phyloP scores from a whole-genome alignment of 2,888 invertebrate genomes.

The Yponomeuta cagnagella region DNA sequence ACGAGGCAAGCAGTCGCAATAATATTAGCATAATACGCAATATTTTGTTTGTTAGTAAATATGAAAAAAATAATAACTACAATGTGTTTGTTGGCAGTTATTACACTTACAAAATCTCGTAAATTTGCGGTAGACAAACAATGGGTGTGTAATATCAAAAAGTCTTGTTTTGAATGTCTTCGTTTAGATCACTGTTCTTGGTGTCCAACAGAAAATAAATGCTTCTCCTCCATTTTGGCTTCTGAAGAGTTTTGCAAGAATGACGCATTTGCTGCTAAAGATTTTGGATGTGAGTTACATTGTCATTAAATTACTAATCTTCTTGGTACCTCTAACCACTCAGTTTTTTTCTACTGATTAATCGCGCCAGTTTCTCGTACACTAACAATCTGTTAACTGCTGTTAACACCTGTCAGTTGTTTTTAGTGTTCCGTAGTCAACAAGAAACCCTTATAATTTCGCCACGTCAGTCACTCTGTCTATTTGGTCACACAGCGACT shows the following conservation, averaged over 20 bases:
- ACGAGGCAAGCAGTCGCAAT: not conserved
- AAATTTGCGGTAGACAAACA: constrained; percentile 37
- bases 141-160: constrained; percentile 56
- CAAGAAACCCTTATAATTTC: no score
- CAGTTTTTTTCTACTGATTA: no score
- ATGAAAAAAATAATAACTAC: not conserved
- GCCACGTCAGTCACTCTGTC: no score
- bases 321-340: no score
- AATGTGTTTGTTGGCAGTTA: not conserved
- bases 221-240: constrained; percentile 44
- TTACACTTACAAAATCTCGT: not conserved
- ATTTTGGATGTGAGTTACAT: constrained; percentile 39
- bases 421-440: no score
- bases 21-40: not conserved
- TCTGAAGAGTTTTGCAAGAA: constrained; percentile 41
- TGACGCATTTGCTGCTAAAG: constrained; percentile 38
- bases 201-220: constrained; percentile 50
- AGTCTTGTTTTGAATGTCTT: constrained; percentile 52
- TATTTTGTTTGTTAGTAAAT: not conserved
- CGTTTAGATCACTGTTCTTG: constrained; percentile 57
- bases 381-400: no score
- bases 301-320: not conserved
- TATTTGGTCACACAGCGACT: no score
- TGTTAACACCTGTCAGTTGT: no score
- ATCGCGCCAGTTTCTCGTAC: no score